Base-by-base conservation (phyloP, 2,888 invertebrate genomes). In the Schrankia costaestrigalis region DNA sequence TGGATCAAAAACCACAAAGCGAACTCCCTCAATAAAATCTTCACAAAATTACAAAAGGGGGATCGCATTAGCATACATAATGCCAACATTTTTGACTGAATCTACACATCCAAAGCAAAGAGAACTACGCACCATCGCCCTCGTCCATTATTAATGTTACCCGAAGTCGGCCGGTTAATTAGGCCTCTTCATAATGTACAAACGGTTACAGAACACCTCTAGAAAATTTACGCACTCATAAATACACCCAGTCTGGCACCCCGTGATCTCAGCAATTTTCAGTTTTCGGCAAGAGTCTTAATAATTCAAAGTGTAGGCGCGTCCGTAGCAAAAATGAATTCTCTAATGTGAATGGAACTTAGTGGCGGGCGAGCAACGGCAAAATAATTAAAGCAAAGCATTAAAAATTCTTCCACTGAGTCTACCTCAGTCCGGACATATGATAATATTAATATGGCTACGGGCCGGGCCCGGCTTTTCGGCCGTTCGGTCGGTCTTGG, bases 311-410 rank as follows among this genome's bases (percentile, higher is more conserved):
- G 41, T 31, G 51, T 52, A 61, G 54, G 63, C 63, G 54, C 61
- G 50, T 58, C 55, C 46, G 56, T 53, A 63, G 77, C 83, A 85
- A 85, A 86, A 87, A 87, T 78, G 84, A 78, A 83, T 81, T 56
- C 81, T 80, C 86, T 86, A 84, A 87, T 85, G 86, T 82, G 85
- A 83, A 86, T 85, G 84, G 81, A 84, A 85, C 85, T 85, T 81
- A 81, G 75, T 43, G 56, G 48, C 44, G 59, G 68, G 57, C 61
- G 58, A 67, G 64, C 72, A 69, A 69, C 68, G 69, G 78, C 78
- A 78, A 87, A 87, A 87, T 87, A 87, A 87, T 87, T 87, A 85
- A 87, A 83, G 82, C 82, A 73, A 70, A 68, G 69, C 87, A 86
- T 87, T 86, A 84, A 86, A 86, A 86, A 86, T 87, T 86, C 87